Conservation (phyloP, 2,113 vertebrate genomes). For the Lophochroa leadbeateri region DNA sequence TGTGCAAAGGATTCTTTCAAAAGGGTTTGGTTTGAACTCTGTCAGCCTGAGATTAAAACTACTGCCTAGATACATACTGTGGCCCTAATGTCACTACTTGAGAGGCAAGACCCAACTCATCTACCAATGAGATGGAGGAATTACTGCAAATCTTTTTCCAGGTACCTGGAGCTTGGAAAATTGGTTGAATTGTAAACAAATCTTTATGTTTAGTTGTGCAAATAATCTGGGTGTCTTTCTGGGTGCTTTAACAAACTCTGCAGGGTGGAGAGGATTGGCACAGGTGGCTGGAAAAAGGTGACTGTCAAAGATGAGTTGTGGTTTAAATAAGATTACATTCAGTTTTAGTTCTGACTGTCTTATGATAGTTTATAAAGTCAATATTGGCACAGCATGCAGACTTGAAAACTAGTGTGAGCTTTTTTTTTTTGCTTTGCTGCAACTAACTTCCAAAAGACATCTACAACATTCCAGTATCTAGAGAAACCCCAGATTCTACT, state of each 20-base stretch:
- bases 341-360: background rate
- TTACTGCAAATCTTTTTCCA: background rate
- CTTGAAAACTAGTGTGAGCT: background rate
- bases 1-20: background rate
- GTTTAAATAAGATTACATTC: background rate
- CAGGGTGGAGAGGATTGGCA: background rate
- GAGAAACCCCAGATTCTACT: background rate
- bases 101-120: background rate
- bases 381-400: background rate
- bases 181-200: background rate
- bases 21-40: background rate
- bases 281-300: background rate
- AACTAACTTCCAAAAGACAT: background rate
- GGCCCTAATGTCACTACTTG: background rate
- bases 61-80: background rate
- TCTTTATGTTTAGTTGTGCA: background rate
- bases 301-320: background rate
- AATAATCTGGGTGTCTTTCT: background rate
- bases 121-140: background rate
- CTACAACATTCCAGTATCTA: background rate
- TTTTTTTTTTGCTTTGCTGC: background rate
- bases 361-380: background rate
- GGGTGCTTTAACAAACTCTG: background rate
- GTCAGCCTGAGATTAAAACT: background rate
- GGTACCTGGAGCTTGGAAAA: background rate